Evolutionary conservation across 2,797 vertebrate genomes (phyloP), one percentile per base, ranked within the genome.

Genomic region (Liasis olivaceus): DNA sequence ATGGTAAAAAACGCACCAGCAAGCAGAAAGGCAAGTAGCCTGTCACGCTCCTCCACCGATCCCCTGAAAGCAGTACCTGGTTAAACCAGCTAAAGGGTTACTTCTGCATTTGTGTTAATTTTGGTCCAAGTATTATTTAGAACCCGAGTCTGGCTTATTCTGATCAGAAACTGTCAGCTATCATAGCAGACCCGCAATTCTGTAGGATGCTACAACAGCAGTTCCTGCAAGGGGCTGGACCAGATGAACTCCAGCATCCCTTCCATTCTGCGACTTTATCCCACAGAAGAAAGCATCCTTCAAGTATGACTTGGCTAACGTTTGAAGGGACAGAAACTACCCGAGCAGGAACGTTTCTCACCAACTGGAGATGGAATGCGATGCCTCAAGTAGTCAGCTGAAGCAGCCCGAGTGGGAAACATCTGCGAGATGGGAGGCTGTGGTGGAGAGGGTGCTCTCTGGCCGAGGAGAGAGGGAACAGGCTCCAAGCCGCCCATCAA

Each of bases 301-400:
- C 72, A 81, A 9, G 12, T 31, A 36, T 36, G 69, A 20, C 17
- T 15, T 72, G 69, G 69, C 69, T 13, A 90, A 4, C 15, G 1
- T 87, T 42, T 42, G 1, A 36, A 8, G 31, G 17, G 12, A 47
- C 72, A 12, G 20, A 81, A 81, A 24, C 72, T 47, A 47, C 72
- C 72, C 24, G 72, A 81, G 72, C 64, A 59, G 20, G 89, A 17
- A 12, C 0, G 81, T 94, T 54, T 94, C 86, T 95, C 96, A 98
- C 99, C 99, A 90, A 98, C 94, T 94, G 98, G 97, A 66, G 98
- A 98, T 2, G 98, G 98, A 96, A 99, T 97, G 66, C 98, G 98
- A 31, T 98, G 98, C 91, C 97, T 98, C 96, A 98, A 98, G 95
- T 98, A 99, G 95, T 99, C 99, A 0, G 98, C 98, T 0, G 99